phyloP scores from a whole-genome alignment of 2,113 vertebrate genomes.

The Myrmecobius fasciatus region DNA sequence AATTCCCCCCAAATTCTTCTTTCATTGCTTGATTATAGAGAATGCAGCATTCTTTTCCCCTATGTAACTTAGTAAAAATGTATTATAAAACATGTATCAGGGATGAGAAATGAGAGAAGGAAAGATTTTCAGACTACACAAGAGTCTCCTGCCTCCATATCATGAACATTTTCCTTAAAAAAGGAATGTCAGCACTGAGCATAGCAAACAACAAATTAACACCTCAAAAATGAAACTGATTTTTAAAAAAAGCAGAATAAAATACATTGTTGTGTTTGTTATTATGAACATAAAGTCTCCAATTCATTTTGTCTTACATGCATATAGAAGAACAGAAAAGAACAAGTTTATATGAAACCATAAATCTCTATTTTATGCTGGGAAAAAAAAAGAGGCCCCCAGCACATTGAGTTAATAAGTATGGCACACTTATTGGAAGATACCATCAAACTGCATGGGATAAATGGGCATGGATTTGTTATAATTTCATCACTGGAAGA shows the following conservation, averaged over 20 bases:
- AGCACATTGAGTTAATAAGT: background rate
- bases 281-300: background rate
- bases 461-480: background rate
- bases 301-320: no score
- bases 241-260: background rate
- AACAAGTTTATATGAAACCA: background rate
- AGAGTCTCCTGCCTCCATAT: background rate
- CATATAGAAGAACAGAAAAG: background rate
- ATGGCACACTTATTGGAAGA: background rate
- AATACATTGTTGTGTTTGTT: background rate
- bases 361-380: background rate
- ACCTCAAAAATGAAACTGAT: background rate
- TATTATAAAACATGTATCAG: background rate
- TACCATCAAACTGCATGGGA: background rate
- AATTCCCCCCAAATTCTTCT: background rate
- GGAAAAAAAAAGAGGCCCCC: background rate
- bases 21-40: background rate
- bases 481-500: background rate
- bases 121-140: background rate
- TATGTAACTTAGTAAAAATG: background rate
- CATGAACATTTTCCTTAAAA: background rate
- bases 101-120: background rate
- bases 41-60: background rate
- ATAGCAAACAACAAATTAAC: background rate
- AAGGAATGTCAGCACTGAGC: background rate